Evolutionary conservation across 2,888 invertebrate species (phyloP), one percentile per base, ranked within the genome.

Genomic region (Diaperis boleti): DNA sequence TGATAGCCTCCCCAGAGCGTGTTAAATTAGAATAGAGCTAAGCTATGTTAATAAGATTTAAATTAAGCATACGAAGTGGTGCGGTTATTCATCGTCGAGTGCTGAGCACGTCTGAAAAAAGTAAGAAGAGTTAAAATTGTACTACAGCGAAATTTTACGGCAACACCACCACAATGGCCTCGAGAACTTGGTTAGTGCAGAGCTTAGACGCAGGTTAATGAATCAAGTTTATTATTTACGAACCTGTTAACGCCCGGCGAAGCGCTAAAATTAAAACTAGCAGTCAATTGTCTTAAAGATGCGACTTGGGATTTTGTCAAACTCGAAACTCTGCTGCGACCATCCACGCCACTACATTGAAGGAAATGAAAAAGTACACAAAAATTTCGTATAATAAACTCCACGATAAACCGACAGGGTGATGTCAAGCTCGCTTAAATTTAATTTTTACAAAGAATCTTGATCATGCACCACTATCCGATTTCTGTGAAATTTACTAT

Each of bases 251-350:
- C 73, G 65, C 78, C 73, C 65, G 83, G 78, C 72, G 80, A 81
- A 79, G 82, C 78, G 74, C 83, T 79, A 81, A 85, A 85, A 82
- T 83, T 84, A 83, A 85, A 84, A 75, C 80, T 81, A 71, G 84
- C 81, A 56, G 80, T 80, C 74, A 85, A 80, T 70, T 82, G 83
- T 82, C 83, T 84, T 77, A 85, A 78, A 65, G 84, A 82, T 70
- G 84, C 81, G 70, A 85, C 85, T 80, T 85, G 85, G 70, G 83
- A 81, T 76, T 83, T 83, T 68, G 85, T 85, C 77, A 85, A 81
- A 74, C 84, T 85, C 74, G 85, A 83, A 72, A 85, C 84, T 78
- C 85, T 81, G 76, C 83, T 82, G 77, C 84, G 83, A 81, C 79
- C 81, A 74, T 82, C 83, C 77, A 78, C 76, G 78, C 81, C 80